Evolutionary conservation across 1,140 invertebrate species (phyloP), one percentile per base, ranked within the genome.

Genomic region (Harlomillsia oculata): DNA sequence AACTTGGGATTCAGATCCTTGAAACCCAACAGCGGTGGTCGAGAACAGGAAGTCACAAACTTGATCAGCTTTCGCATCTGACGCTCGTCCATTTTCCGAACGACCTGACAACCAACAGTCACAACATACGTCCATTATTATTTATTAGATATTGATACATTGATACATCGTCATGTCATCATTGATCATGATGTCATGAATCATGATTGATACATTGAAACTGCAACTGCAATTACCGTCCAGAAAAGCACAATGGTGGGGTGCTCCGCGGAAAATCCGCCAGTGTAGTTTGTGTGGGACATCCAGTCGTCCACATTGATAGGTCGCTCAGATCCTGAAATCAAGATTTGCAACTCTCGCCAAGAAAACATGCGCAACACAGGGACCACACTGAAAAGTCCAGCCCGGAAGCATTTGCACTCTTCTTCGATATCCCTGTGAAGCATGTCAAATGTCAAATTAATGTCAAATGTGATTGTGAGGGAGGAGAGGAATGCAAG

Each of bases 31-130:
- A 97, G 74, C 4, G 95, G 95, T n/a, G 93, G 91, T 64, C 92
- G 72, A 1, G 93, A 97, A 67, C 92, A 97, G 69, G 91, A 95
- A 1, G 95, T 98, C 5, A 97, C 92, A 78, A 98, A 98, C 72
- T 96, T 95, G 0, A 98, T 73, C 13, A 98, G 71, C 66, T 91
- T 84, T 49, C 90, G 76, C 50, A 85, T 82, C 69, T 96, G 85
- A 23, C 80, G 75, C 71, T 95, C 90, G 57, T 78, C 83, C 67
- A 97, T 92, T 18, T 78, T 77, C 59, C 82, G 75, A 4, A 97
- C 77, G 20, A 93, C 85, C 61, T 71, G 81, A n/a, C n/a, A n/a
- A n/a, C n/a, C n/a, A n/a, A n/a, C n/a, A n/a, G n/a, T n/a, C n/a
- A n/a, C n/a, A n/a, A n/a, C n/a, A n/a, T n/a, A n/a, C n/a, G n/a